Conservation (phyloP, 2,888 invertebrate species). For the Apotomis turbidana region DNA sequence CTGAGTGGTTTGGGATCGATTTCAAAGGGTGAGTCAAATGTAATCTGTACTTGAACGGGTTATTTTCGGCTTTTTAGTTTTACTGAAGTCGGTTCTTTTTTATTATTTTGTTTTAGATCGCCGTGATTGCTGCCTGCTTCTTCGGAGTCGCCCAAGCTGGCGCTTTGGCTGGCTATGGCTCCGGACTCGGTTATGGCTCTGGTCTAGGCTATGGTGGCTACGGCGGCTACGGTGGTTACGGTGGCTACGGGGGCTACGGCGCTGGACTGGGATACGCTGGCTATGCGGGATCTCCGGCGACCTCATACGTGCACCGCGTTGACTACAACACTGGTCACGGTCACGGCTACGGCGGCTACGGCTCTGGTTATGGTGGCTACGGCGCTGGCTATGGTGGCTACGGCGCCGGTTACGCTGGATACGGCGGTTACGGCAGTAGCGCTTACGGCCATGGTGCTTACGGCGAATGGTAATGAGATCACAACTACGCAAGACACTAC, state of each 20-base stretch:
- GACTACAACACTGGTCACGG: neutral
- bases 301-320: neutral
- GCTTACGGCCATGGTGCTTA: conserved; percentile 39
- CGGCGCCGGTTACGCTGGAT: conserved; percentile 2
- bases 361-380: conserved; percentile 7
- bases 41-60: too few species aligned
- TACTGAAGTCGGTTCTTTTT: too few species aligned
- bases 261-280: conserved; percentile 21
- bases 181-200: conserved; percentile 24
- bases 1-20: too few species aligned
- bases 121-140: conserved; percentile 55
- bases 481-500: neutral
- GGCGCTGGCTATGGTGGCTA: conserved; percentile 4
- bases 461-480: conserved; percentile 36
- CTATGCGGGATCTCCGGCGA: neutral
- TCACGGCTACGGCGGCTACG: neutral
- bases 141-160: conserved; percentile 61
- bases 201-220: conserved; percentile 9
- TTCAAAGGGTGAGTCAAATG: too few species aligned
- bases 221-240: conserved; percentile 6
- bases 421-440: conserved; percentile 6
- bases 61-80: too few species aligned
- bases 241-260: conserved; percentile 18
- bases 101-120: conserved; percentile 50
- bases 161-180: conserved; percentile 17